These are phyloP conservation scores for Pipra filicauda DNA, from an alignment of 2,113 vertebrate genomes.

Conservation along the genomic window DNA sequence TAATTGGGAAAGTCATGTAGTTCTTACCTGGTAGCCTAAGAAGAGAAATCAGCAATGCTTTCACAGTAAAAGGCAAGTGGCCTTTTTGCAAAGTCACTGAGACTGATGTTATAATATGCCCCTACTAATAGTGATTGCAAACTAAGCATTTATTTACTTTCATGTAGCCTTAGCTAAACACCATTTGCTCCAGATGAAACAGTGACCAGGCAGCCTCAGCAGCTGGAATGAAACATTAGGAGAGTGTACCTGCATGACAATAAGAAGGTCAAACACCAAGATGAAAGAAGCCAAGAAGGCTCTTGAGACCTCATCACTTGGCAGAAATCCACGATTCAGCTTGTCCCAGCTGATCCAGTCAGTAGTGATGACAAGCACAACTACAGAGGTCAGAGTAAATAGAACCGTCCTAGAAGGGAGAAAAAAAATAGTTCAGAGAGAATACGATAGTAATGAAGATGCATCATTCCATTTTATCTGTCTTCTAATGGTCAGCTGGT, in stretches of 20 bases:
- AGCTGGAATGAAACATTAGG: constrained; percentile 39
- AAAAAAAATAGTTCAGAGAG: constrained; percentile 13
- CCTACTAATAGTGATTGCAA: background rate
- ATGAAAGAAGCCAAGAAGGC: constrained; percentile 98
- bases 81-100: constrained; percentile 5
- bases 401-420: constrained; percentile 87
- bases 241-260: constrained; percentile 94
- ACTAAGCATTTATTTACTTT: background rate
- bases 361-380: constrained; percentile 95
- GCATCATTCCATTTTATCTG: background rate
- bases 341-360: constrained; percentile 99
- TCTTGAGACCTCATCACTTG: constrained; percentile 96
- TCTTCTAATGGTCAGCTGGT: background rate
- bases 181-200: background rate
- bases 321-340: constrained; percentile 94
- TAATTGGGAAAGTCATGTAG: background rate
- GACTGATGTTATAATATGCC: background rate
- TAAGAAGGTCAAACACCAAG: constrained; percentile 98
- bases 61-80: background rate
- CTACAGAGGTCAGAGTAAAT: constrained; percentile 91
- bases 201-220: background rate
- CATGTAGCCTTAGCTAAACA: background rate
- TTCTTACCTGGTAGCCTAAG: background rate
- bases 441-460: background rate
- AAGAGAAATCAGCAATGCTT: background rate